Base-by-base conservation (phyloP, 2,888 invertebrate genomes). In the Aleiodes alternator region DNA sequence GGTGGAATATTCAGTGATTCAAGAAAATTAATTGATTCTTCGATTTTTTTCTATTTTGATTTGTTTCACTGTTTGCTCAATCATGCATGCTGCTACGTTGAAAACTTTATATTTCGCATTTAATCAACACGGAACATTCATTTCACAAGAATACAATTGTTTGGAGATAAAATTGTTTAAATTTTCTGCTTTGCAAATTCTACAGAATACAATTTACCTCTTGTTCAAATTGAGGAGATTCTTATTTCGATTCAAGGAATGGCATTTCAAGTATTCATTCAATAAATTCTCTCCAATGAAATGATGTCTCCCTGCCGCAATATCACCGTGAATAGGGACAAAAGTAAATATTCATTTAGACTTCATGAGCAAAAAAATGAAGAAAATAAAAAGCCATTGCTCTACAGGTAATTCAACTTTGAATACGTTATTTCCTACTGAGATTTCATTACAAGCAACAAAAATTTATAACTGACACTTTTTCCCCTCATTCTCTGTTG, bases 381-480 rank as follows among this genome's bases (percentile, higher is more conserved):
- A 5, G 43, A 61, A 11, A 43, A 38, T 61, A 43, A 34, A 2
- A 34, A 34, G 34, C 48, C 61, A 61, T 61, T 43, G 43, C 61
- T 61, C 43, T 38, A 43, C 64, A 38, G 48, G 64, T 64, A 64
- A 43, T 64, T 48, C 43, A 64, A 48, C 64, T 14, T 59, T 59
- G 38, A 59, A 64, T n/a, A 64, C 64, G 64, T 64, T 48, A 64
- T 64, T 64, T 48, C 48, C 43, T 48, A 43, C 64, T 48, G 64
- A 64, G 64, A 48, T 64, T 64, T 64, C 64, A 64, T 64, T 64
- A 64, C 48, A 64, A 64, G 64, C 64, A 64, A 43, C 64, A 64
- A 43, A 48, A 64, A 64, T 64, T 64, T 64, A 64, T 34, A 64
- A 48, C 43, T 48, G 43, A 64, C 64, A 48, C 64, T 64, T 38